These are phyloP conservation scores for Drosophila lutescens DNA, from an alignment of 2,888 invertebrate species.

Conservation along the genomic window DNA sequence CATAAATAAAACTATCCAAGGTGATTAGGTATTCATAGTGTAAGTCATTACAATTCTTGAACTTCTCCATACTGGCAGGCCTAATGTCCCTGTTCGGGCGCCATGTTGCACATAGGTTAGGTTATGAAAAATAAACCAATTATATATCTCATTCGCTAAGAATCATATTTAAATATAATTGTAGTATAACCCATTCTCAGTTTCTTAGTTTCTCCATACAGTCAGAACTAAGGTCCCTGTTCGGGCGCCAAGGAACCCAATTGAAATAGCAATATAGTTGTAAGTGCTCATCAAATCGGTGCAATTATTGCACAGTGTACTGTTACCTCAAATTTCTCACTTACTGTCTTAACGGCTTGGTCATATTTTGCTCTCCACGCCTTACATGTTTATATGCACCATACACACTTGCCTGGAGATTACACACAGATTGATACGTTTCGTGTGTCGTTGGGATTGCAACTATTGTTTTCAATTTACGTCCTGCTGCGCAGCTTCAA, in stretches of 20 bases:
- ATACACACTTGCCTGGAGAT: slow-evolving; percentile 21
- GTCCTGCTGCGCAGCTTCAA: slow-evolving; percentile 42
- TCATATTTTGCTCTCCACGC: not conserved
- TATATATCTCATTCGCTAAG: too few species aligned
- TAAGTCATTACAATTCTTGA: too few species aligned
- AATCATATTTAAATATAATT: too few species aligned
- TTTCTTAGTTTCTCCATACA: not conserved
- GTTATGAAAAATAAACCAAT: too few species aligned
- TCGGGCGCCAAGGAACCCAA: not conserved
- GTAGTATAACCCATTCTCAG: too few species aligned
- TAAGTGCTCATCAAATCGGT: not conserved
- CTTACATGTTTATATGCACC: slow-evolving; percentile 16
- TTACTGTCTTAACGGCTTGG: not conserved
- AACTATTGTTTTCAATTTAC: slow-evolving; percentile 56
- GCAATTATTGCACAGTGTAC: not conserved
- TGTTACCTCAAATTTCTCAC: not conserved
- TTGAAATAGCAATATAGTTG: not conserved
- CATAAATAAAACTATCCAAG: too few species aligned
- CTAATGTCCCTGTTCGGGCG: not conserved
- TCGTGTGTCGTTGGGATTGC: slow-evolving; percentile 45
- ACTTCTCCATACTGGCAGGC: not conserved
- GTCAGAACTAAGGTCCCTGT: not conserved
- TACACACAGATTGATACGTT: slow-evolving; percentile 46
- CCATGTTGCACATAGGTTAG: not conserved
- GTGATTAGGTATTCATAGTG: too few species aligned